These are phyloP conservation scores for Menura novaehollandiae DNA, from an alignment of 2,113 vertebrate genomes.

Conservation along the genomic window DNA sequence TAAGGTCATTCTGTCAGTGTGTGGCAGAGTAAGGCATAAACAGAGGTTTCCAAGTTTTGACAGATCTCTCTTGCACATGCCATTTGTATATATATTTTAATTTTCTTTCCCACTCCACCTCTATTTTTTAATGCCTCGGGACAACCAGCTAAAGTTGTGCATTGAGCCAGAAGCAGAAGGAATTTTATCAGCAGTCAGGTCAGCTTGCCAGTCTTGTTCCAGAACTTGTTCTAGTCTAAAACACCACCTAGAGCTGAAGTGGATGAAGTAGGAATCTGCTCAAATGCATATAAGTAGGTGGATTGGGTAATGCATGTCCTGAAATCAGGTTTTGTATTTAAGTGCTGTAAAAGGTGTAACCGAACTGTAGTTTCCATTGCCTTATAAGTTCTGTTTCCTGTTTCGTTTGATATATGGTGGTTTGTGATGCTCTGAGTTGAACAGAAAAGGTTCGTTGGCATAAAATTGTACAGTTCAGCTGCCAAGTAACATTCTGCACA, in stretches of 20 bases:
- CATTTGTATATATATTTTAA: not conserved
- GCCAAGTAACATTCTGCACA: not conserved
- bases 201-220: not conserved
- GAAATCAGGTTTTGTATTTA: not conserved
- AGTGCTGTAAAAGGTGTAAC: not conserved
- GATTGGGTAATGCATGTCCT: not conserved
- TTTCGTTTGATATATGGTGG: not conserved
- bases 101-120: not conserved
- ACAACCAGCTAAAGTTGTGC: conserved; percentile 62
- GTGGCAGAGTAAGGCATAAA: not conserved
- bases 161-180: not conserved
- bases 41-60: not conserved
- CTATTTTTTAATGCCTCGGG: not conserved
- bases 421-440: not conserved
- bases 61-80: not conserved
- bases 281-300: not conserved
- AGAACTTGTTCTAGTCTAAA: not conserved
- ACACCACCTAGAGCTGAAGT: conserved; percentile 11
- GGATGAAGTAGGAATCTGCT: conserved; percentile 59
- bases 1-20: not conserved
- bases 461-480: not conserved
- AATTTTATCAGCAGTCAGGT: not conserved
- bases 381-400: not conserved
- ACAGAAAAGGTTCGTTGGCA: not conserved
- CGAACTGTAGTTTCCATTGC: not conserved